These are phyloP conservation scores for Balaenoptera acutorostrata DNA, from an alignment of 2,113 vertebrate genomes.

Conservation along the genomic window DNA sequence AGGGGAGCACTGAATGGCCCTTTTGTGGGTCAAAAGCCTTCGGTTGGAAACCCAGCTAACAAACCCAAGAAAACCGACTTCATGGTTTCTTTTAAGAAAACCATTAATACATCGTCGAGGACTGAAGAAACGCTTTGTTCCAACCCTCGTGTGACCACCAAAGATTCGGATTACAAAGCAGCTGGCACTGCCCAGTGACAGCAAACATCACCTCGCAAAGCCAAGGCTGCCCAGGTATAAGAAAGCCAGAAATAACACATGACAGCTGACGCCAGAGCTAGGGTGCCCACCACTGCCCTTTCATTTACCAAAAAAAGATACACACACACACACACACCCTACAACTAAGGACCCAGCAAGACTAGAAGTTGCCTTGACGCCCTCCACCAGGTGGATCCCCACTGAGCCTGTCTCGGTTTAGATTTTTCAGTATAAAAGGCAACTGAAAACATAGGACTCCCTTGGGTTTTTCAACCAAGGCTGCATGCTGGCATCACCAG, in stretches of 20 bases:
- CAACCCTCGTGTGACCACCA: constrained; percentile 50
- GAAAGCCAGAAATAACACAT: constrained; percentile 78
- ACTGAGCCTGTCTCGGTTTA: accelerated
- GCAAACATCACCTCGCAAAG: constrained; percentile 52
- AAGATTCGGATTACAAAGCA: constrained; percentile 76
- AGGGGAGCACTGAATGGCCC: constrained; percentile 79
- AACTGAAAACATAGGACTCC: background rate
- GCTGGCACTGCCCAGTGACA: constrained; percentile 10
- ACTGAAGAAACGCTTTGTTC: constrained; percentile 82
- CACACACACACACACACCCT: background rate
- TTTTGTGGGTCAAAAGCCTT: constrained; percentile 77
- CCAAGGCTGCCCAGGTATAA: constrained; percentile 43
- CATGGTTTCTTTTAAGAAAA: constrained; percentile 74
- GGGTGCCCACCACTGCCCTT: background rate
- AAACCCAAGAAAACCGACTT: constrained; percentile 77
- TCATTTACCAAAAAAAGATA: background rate
- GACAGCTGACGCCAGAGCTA: constrained; percentile 7
- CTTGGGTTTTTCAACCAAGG: background rate
- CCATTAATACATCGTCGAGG: constrained; percentile 28
- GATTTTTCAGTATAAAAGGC: background rate
- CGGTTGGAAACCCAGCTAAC: constrained; percentile 73
- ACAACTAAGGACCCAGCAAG: background rate
- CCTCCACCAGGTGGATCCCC: background rate
- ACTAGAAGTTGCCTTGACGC: accelerated
- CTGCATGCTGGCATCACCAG: accelerated